Base-by-base conservation (phyloP, 2,888 invertebrate species). In the Colostygia pectinataria region DNA sequence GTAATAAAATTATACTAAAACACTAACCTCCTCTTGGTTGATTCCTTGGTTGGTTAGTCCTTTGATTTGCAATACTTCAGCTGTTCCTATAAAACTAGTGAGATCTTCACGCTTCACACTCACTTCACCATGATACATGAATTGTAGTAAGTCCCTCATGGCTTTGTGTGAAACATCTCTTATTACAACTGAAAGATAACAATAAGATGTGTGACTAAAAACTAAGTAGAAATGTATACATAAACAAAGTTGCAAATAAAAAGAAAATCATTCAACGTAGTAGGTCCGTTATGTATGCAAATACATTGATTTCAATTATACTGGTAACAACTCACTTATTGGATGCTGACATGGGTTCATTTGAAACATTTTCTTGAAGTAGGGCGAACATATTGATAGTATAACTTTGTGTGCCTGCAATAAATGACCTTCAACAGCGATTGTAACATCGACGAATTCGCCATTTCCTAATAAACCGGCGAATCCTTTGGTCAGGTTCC, bases 111-210 rank as follows among this genome's bases (percentile, higher is more conserved):
- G 91, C 65, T 93, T 92, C 40, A 94, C 94, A 74, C 93, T 94
- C 43, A 94, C 94, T 88, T 94, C 94, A 37, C 94, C 94, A 81
- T 94, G 92, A 67, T 95, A 95, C 94, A 95, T 94, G 68, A 94
- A 95, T 67, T 94, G 93, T 49, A 95, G 81, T 70, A 95, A 92
- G 71, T 94, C 94, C 69, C 91, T 93, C 90, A 95, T 92, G 63
- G 94, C 93, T 65, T 93, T 92, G 73, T 93, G 93, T 46, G 92
- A 91, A 40, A 94, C 93, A 90, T 94, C 94, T 73, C 93, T 92
- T 59, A 95, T 77, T 46, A 95, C 94, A 63, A 95, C 94, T 91
- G 76, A n/a, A 86, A 85, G 56, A 43, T 37, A 46, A 34, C n/a
- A n/a, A n/a, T n/a, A n/a, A n/a, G n/a, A n/a, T n/a, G n/a, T n/a